phyloP scores from a whole-genome alignment of 2,888 invertebrate species.

The Synanthedon andrenaeformis region DNA sequence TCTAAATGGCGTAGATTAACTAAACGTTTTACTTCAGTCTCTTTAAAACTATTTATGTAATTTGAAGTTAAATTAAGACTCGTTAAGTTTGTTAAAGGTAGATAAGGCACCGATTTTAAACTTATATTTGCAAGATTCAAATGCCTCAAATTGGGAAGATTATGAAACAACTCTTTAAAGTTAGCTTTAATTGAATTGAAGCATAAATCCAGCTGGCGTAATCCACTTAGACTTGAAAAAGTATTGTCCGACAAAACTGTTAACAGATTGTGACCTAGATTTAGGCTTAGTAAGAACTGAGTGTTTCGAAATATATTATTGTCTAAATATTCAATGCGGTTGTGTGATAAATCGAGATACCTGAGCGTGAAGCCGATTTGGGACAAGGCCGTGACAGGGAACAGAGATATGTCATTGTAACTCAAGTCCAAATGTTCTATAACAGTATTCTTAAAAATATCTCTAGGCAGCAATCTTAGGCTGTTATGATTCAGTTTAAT shows the following conservation, averaged over 20 bases:
- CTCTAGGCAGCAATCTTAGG: conserved; percentile 79
- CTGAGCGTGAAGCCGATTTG: conserved; percentile 84
- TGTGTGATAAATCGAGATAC: conserved; percentile 81
- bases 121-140: conserved; percentile 83
- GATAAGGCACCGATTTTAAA: conserved; percentile 79
- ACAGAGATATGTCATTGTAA: conserved; percentile 81
- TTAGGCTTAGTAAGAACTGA: conserved; percentile 81
- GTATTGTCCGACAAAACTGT: conserved; percentile 90
- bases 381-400: conserved; percentile 81
- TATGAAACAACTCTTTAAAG: conserved; percentile 88
- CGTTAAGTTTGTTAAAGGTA: conserved; percentile 82
- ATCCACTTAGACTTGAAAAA: conserved; percentile 82
- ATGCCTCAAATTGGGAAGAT: conserved; percentile 83
- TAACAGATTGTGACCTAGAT: conserved; percentile 83
- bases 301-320: conserved; percentile 88
- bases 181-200: conserved; percentile 85
- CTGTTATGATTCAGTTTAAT: conserved; percentile 80
- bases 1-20: conserved; percentile 79
- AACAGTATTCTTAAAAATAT: conserved; percentile 83
- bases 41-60: conserved; percentile 77
- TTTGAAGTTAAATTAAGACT: conserved; percentile 85
- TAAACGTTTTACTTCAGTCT: conserved; percentile 78
- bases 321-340: conserved; percentile 87
- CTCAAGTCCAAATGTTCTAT: conserved; percentile 85
- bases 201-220: conserved; percentile 84